phyloP scores from a whole-genome alignment of 2,888 invertebrate species.

The Pristionchus exspectatus region DNA sequence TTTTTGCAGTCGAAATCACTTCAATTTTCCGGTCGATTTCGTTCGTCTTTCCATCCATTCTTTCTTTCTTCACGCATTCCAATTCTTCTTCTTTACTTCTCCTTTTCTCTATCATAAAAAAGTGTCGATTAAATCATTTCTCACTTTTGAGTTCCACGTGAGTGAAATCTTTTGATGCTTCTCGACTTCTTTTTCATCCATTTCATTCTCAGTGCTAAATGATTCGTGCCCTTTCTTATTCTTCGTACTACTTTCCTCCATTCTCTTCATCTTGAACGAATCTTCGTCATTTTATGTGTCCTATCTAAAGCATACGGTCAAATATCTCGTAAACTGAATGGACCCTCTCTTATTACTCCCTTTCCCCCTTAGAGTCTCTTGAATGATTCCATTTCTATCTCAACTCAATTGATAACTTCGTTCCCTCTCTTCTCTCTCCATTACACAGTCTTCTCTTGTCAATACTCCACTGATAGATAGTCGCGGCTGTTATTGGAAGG shows the following conservation, averaged over 20 bases:
- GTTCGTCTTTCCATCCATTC: too few species aligned
- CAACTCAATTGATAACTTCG: background rate
- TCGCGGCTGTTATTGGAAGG: constrained; percentile 5
- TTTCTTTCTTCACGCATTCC: too few species aligned
- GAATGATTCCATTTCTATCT: too few species aligned
- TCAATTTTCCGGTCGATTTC: too few species aligned
- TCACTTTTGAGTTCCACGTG: too few species aligned
- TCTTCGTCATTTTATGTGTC: background rate
- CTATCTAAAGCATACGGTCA: background rate
- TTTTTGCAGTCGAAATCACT: too few species aligned
- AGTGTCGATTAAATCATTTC: too few species aligned
- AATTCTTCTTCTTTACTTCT: too few species aligned
- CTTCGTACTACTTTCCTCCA: background rate
- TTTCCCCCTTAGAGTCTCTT: too few species aligned
- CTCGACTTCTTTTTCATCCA: background rate
- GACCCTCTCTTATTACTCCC: background rate
- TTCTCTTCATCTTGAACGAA: background rate
- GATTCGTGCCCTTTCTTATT: background rate
- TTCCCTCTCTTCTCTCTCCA: background rate
- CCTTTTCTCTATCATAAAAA: too few species aligned
- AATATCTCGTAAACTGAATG: background rate
- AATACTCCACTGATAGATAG: background rate
- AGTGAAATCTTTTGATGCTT: too few species aligned
- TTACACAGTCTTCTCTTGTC: background rate
- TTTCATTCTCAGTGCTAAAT: background rate